Conservation (phyloP, 2,888 invertebrate species). For the Lottia gigantea region DNA sequence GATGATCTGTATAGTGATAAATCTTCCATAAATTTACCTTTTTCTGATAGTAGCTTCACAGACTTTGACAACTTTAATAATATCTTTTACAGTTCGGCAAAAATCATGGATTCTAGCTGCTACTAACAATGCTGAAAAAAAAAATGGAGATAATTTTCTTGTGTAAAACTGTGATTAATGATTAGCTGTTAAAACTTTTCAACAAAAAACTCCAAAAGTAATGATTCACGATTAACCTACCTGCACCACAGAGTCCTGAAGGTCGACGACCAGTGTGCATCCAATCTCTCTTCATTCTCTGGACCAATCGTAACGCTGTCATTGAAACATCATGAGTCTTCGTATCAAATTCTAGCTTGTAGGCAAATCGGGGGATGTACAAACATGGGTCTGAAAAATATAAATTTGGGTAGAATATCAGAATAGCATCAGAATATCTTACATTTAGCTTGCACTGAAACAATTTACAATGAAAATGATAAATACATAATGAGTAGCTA, state of each 20-base stretch:
- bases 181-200: no score
- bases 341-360: conserved; percentile 88
- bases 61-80: conserved; percentile 94
- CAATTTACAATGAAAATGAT: no score
- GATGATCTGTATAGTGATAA: no score
- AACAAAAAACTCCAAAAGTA: no score
- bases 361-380: conserved; percentile 94
- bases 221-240: conserved; percentile 69
- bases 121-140: conserved; percentile 84
- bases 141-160: conserved; percentile 15
- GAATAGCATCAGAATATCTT: no score
- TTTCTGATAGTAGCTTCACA: conserved; percentile 93
- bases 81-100: conserved; percentile 84
- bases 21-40: conserved; percentile 73
- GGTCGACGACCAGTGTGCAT: conserved; percentile 96
- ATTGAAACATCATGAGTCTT: conserved; percentile 95
- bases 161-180: no score
- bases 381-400: conserved; percentile 85
- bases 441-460: no score
- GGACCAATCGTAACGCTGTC: conserved; percentile 92
- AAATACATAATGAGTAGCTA: no score
- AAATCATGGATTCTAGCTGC: conserved; percentile 94
- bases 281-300: conserved; percentile 98
- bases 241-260: conserved; percentile 97
- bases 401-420: not conserved